Evolutionary conservation across 2,888 invertebrate genomes (phyloP).

Genomic region (Latrodectus hesperus): DNA sequence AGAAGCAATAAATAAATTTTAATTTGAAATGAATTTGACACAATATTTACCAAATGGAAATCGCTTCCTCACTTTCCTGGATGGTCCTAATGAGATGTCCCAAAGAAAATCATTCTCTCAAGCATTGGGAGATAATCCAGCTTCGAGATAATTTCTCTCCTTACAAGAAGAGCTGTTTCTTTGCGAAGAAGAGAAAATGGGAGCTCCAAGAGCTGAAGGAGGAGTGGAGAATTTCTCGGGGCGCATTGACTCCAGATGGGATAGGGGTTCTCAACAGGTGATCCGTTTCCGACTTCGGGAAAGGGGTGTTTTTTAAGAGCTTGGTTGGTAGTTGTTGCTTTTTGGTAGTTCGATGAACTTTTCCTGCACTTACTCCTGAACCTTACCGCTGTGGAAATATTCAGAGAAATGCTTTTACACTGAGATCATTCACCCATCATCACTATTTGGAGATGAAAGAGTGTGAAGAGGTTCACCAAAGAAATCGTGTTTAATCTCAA

Average conservation of each 20-base stretch:
- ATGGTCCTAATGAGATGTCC: too few relatives aligned
- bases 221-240: constrained; percentile 22
- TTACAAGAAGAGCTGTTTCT: background rate
- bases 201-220: constrained; percentile 14
- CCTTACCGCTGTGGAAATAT: background rate
- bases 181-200: constrained; percentile 15
- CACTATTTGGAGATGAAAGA: too few relatives aligned
- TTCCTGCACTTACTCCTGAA: constrained; percentile 60
- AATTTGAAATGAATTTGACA: too few relatives aligned
- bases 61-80: too few relatives aligned
- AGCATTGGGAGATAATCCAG: too few relatives aligned
- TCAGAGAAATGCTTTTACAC: background rate
- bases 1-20: too few relatives aligned
- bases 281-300: constrained; percentile 29
- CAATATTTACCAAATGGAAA: too few relatives aligned
- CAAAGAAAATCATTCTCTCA: too few relatives aligned
- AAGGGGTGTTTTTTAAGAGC: constrained; percentile 33
- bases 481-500: too few relatives aligned
- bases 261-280: constrained; percentile 45
- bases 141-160: too few relatives aligned
- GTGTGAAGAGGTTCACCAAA: too few relatives aligned
- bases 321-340: constrained; percentile 7
- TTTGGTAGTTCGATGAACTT: constrained; percentile 54
- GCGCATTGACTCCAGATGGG: constrained; percentile 52
- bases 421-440: background rate